These are phyloP conservation scores for Setophaga petechia DNA, from an alignment of 2,113 vertebrate genomes.

Conservation along the genomic window DNA sequence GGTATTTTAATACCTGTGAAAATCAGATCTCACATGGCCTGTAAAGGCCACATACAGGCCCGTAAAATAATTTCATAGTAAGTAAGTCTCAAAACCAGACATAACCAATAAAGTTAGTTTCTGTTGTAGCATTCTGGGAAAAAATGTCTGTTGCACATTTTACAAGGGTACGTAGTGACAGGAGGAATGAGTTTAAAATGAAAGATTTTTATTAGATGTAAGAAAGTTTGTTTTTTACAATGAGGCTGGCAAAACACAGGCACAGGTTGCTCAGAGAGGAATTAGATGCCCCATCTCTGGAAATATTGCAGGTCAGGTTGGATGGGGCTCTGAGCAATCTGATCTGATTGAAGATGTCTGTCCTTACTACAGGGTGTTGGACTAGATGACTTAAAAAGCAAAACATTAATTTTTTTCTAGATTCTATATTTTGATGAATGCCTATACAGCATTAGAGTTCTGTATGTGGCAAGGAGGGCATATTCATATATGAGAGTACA, in stretches of 20 bases:
- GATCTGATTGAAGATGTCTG: background rate
- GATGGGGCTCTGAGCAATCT: background rate
- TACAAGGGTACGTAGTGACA: background rate
- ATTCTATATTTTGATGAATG: background rate
- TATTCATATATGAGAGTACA: background rate
- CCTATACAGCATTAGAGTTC: background rate
- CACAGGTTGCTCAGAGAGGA: background rate
- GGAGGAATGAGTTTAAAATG: background rate
- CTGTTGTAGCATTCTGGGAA: background rate
- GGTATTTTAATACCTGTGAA: background rate
- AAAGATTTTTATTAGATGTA: background rate
- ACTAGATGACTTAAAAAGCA: background rate
- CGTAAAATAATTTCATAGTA: background rate
- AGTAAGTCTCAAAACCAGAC: background rate
- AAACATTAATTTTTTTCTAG: background rate
- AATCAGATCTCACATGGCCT: background rate
- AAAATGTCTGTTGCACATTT: background rate
- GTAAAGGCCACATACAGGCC: background rate
- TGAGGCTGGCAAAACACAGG: background rate
- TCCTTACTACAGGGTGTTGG: background rate
- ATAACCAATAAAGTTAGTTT: background rate
- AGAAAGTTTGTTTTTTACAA: background rate
- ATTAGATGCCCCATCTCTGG: background rate
- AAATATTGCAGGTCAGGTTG: background rate
- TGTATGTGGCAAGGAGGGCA: fast-evolving